Evolutionary conservation across 2,797 vertebrate genomes (phyloP), one percentile per base, ranked within the genome.

Genomic region (Loriculus beryllinus): DNA sequence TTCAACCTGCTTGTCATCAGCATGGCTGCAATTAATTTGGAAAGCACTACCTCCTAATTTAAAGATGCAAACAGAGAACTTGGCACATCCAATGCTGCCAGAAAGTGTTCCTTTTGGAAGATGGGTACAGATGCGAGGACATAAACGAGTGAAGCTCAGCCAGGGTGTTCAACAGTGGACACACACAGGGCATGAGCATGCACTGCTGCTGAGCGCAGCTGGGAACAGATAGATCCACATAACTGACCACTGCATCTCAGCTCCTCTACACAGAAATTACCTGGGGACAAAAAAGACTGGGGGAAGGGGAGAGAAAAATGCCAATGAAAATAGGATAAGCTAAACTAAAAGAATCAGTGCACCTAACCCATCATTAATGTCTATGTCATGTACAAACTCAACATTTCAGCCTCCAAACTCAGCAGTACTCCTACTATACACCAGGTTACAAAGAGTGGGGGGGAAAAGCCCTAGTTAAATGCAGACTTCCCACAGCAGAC

Each of bases 401-500:
- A 60, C 1, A 3, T 39, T 59, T 28, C 23, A 75, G 43, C 33
- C 67, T 70, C 48, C 48, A 40, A 60, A 81, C 56, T 40, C 45
- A 86, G 60, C 40, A 43, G 37, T 6, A 1, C 5, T 83, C 23
- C 72, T 65, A 7, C 25, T 79, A 59, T 3, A 42, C 8, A 57
- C 15, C 42, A 65, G 28, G 26, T 17, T 78, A 74, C 37, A 86
- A 76, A 69, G 1, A 26, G n/a, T 88, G n/a, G 37, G 12, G 17
- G 25, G 23, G 31, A 8, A 17, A 21, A 82, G 39, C 9, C 3
- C 12, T 67, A 76, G 47, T 65, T 80, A 51, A 84, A 87, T 39
- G 31, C 70, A 59, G 89, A 40, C 88, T 97, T 93, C 95, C 91
- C 89, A 88, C 33, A 96, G 90, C 77, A 95, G 79, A 93, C 88